Evolutionary conservation across 2,113 vertebrate species (phyloP), one percentile per base, ranked within the genome.

Genomic region (Sclerurus mexicanus): DNA sequence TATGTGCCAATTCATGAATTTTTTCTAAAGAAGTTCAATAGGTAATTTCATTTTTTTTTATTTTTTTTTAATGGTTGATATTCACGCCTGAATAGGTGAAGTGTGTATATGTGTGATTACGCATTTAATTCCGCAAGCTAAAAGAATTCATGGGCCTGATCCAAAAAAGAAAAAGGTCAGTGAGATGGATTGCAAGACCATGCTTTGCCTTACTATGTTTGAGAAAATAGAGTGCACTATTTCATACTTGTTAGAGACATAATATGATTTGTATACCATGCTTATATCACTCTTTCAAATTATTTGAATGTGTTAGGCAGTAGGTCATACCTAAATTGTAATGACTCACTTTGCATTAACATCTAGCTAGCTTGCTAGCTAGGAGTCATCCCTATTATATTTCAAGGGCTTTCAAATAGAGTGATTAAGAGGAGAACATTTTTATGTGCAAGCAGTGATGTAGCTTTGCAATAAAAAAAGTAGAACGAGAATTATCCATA

Each of bases 271-370:
- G 76, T 89, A 92, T 89, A 91, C 82, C 64, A 89, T 62, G 52
- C 42, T 50, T 76, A 55, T 83, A 92, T 81, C 64, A 49, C 59
- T 96, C 66, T 84, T 84, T 37, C 77, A 91, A 85, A 91, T 89
- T 87, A 85, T 87, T 80, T 83, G 64, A 95, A 89, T 50, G 33
- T 85, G 55, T 83, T 74, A 94, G 75, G 67, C 85, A 83, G 42
- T 91, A 88, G 90, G 94, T 96, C 85, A 88, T 80, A 93, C 42
- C 82, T 85, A 91, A 95, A 91, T 86, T 85, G 79, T 71, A 96
- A 93, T 93, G 78, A 80, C 75, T 91, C 56, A 76, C 74, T 97
- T 88, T 85, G 53, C 85, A 91, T 95, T 94, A 93, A 33, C 59
- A 80, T 93, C 63, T 56, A 89, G 86, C 88, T 66, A 66, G 20